Conservation (phyloP, 37 sponge, comb jelly and placozoan species). For the Axinella damicornis region DNA sequence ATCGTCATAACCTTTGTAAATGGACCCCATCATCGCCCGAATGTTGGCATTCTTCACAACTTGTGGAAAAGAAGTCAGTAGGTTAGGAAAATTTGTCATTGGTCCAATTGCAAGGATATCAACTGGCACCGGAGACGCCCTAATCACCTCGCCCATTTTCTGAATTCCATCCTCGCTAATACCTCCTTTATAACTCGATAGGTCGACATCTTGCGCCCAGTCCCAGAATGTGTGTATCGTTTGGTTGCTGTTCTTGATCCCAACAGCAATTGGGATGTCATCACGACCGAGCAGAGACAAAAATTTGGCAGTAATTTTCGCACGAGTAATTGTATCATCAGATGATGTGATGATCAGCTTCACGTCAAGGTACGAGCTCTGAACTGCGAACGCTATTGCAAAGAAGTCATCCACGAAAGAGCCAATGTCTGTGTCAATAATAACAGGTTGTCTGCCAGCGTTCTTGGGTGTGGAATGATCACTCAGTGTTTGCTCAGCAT, state of each 20-base stretch:
- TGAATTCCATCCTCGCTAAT: constrained; percentile 66
- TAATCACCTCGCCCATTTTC: constrained; percentile 67
- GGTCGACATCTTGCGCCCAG: constrained; percentile 56
- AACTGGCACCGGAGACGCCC: constrained; percentile 5
- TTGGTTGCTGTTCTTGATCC: constrained; percentile 31
- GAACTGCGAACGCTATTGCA: constrained; percentile 71
- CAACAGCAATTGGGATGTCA: constrained; percentile 82
- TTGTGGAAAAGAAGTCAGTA: constrained; percentile 57
- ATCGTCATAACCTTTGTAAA: constrained; percentile 65
- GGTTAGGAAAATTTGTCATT: constrained; percentile 70
- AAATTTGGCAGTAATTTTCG: constrained; percentile 67
- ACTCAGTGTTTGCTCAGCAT: background rate
- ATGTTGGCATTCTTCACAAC: constrained; percentile 59
- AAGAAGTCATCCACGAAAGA: constrained; percentile 70
- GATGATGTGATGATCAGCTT: constrained; percentile 73
- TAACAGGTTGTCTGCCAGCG: constrained; percentile 34
- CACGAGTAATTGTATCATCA: constrained; percentile 72
- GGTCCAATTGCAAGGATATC: constrained; percentile 80
- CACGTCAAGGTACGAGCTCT: constrained; percentile 57
- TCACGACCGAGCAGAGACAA: constrained; percentile 53
- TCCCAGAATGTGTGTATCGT: constrained; percentile 36
- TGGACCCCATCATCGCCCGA: constrained; percentile 77
- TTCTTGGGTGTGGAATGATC: background rate
- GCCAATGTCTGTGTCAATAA: constrained; percentile 90
- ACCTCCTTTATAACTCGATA: constrained; percentile 64